Conservation (phyloP, 2,888 invertebrate genomes). For the Limenitis camilla region DNA sequence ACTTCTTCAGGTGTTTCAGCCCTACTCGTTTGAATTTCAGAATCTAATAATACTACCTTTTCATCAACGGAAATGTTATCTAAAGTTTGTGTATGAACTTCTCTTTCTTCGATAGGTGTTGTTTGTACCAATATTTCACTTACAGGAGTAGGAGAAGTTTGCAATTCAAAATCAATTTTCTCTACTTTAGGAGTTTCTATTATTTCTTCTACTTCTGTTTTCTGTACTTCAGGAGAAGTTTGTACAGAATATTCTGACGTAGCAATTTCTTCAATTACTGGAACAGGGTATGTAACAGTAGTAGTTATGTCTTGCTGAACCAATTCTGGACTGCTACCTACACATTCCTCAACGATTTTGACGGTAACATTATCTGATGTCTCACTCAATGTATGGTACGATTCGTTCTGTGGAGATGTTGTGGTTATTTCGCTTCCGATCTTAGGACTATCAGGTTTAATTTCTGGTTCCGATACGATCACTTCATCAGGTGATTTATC, state of each 20-base stretch:
- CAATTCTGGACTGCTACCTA: slow-evolving; percentile 69
- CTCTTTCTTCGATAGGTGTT: slow-evolving; percentile 63
- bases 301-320: slow-evolving; percentile 63
- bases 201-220: slow-evolving; percentile 50
- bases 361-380: slow-evolving; percentile 75
- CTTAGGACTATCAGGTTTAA: slow-evolving; percentile 59
- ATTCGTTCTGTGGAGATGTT: slow-evolving; percentile 73
- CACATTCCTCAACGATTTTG: slow-evolving; percentile 79
- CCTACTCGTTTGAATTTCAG: slow-evolving; percentile 61
- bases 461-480: slow-evolving; percentile 29
- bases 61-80: slow-evolving; percentile 48
- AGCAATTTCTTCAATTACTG: slow-evolving; percentile 74
- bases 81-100: slow-evolving; percentile 57
- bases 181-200: slow-evolving; percentile 41
- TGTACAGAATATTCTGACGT: slow-evolving; percentile 74
- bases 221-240: slow-evolving; percentile 74
- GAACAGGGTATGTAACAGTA: slow-evolving; percentile 73
- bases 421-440: slow-evolving; percentile 64
- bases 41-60: slow-evolving; percentile 52
- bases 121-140: slow-evolving; percentile 77
- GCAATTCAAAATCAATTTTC: slow-evolving; percentile 57
- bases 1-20: slow-evolving; percentile 50
- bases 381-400: slow-evolving; percentile 75
- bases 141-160: slow-evolving; percentile 69
- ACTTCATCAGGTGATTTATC: slow-evolving; percentile 32